Conservation (phyloP, 2,888 invertebrate genomes). For the Epirrhoe alternata region DNA sequence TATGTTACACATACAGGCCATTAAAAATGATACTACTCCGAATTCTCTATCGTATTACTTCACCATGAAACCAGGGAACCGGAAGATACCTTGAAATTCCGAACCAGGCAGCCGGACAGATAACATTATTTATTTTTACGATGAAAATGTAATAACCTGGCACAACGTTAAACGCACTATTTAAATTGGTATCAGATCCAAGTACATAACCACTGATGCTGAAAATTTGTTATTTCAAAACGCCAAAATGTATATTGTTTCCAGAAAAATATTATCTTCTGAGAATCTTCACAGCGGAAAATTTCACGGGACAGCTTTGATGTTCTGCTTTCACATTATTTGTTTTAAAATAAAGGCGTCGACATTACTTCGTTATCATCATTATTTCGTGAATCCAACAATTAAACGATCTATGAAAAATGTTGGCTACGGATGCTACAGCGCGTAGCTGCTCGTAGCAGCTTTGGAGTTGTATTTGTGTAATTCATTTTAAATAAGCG, state of each 20-base stretch:
- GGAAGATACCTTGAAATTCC: conserved; percentile 27
- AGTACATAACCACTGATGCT: not conserved
- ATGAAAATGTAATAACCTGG: conserved; percentile 23
- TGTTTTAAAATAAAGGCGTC: conserved; percentile 10
- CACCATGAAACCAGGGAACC: conserved; percentile 22
- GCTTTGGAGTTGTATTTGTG: not conserved
- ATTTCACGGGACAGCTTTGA: conserved; percentile 7
- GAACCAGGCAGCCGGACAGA: conserved; percentile 15
- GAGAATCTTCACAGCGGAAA: conserved; percentile 5
- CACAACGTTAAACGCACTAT: conserved; percentile 6
- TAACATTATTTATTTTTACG: conserved; percentile 28
- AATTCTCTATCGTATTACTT: conserved; percentile 28
- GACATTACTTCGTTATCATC: conserved; percentile 7
- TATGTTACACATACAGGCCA: conserved; percentile 17
- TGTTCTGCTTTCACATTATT: conserved; percentile 20
- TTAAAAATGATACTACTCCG: conserved; percentile 14
- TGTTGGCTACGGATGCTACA: not conserved
- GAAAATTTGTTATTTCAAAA: not conserved
- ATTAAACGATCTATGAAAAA: not conserved
- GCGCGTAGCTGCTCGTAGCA: not conserved
- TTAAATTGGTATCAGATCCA: not conserved
- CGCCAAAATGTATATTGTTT: not conserved
- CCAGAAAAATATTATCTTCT: conserved; percentile 1
- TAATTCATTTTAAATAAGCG: too few relatives aligned
- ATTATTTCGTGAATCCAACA: conserved; percentile 1